Conservation (phyloP, 2,888 invertebrate genomes). For the Rapana venosa region DNA sequence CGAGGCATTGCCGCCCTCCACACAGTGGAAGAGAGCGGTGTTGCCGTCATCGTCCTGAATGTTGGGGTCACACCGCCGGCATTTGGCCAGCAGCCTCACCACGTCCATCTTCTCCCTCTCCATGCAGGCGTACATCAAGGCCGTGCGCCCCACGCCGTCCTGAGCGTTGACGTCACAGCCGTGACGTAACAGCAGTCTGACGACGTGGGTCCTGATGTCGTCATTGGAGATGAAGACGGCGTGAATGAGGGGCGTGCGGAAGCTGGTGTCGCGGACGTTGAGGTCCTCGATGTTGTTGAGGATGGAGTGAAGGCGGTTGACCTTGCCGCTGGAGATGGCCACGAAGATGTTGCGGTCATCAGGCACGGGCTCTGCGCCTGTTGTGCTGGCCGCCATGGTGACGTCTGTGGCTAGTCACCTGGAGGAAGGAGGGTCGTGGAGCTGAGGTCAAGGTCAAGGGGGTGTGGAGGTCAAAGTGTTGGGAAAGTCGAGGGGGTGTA, state of each 20-base stretch:
- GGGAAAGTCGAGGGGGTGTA: neutral
- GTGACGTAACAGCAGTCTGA: slow-evolving; percentile 62
- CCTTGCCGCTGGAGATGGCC: slow-evolving; percentile 50
- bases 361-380: neutral
- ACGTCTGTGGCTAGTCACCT: slow-evolving; percentile 14
- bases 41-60: slow-evolving; percentile 60
- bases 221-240: slow-evolving; percentile 63
- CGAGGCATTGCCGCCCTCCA: slow-evolving; percentile 58
- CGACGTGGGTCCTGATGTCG: slow-evolving; percentile 63
- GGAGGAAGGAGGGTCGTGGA: neutral
- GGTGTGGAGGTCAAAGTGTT: neutral
- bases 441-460: neutral
- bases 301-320: slow-evolving; percentile 49
- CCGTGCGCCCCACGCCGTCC: slow-evolving; percentile 62
- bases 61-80: slow-evolving; percentile 63
- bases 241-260: slow-evolving; percentile 64
- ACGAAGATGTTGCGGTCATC: slow-evolving; percentile 49
- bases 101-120: slow-evolving; percentile 62
- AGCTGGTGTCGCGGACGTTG: slow-evolving; percentile 53
- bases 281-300: slow-evolving; percentile 46
- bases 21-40: slow-evolving; percentile 65
- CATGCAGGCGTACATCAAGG: slow-evolving; percentile 68
- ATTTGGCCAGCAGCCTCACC: slow-evolving; percentile 59
- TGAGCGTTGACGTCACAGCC: slow-evolving; percentile 65
- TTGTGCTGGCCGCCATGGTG: neutral